These are phyloP conservation scores for Drosophila trapezifrons DNA, from an alignment of 1,140 invertebrate genomes.

Conservation along the genomic window DNA sequence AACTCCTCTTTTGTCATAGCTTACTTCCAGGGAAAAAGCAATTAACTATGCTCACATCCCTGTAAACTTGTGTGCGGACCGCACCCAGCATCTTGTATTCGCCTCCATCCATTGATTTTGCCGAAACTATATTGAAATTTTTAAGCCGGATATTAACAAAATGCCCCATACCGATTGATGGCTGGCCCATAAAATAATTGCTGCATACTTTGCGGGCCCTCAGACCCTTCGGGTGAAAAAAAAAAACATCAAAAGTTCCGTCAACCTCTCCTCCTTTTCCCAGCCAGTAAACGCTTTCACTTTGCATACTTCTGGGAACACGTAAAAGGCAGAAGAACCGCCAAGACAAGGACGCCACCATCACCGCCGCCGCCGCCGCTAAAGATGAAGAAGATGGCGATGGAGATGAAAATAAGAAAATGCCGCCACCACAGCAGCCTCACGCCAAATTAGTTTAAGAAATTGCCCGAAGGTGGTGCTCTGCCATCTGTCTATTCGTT, in stretches of 20 bases:
- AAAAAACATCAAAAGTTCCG: slow-evolving; percentile 53
- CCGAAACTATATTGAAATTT: slow-evolving; percentile 67
- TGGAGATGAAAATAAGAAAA: slow-evolving; percentile 40
- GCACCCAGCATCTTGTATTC: slow-evolving; percentile 5
- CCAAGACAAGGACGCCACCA: slow-evolving; percentile 23
- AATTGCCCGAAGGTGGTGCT: slow-evolving; percentile 48
- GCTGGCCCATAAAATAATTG: slow-evolving; percentile 64
- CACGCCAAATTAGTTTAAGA: slow-evolving; percentile 62
- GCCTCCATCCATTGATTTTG: slow-evolving; percentile 53
- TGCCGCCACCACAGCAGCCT: slow-evolving; percentile 44
- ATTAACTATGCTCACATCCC: slow-evolving; percentile 60
- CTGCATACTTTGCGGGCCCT: slow-evolving; percentile 40
- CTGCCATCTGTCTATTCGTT: slow-evolving; percentile 15
- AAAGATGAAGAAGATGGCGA: slow-evolving; percentile 10
- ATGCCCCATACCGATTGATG: slow-evolving; percentile 59
- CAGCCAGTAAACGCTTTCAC: slow-evolving; percentile 42
- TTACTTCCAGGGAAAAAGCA: slow-evolving; percentile 35
- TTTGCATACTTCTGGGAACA: slow-evolving; percentile 49
- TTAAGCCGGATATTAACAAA: slow-evolving; percentile 80
- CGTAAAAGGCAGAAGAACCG: slow-evolving; percentile 49
- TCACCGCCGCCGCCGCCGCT: not conserved
- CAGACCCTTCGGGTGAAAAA: not conserved
- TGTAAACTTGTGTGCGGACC: not conserved
- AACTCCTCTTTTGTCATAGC: slow-evolving; percentile 16
- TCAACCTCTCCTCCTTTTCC: slow-evolving; percentile 7